These are phyloP conservation scores for Oligia strigilis DNA, from an alignment of 2,888 invertebrate genomes.

Conservation along the genomic window DNA sequence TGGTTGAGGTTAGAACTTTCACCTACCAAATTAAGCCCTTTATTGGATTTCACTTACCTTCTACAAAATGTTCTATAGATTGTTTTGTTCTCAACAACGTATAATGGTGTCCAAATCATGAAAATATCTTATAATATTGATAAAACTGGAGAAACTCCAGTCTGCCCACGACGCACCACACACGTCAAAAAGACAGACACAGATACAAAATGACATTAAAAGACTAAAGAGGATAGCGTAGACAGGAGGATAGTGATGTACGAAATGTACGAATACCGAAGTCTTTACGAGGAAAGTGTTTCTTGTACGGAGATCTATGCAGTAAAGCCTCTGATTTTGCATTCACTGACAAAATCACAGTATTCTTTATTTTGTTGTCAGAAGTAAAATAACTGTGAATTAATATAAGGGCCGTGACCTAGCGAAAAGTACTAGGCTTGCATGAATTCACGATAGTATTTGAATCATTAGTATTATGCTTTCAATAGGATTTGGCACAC, in stretches of 20 bases:
- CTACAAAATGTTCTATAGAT: conserved; percentile 57
- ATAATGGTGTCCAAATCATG: conserved; percentile 74
- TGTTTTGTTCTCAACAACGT: conserved; percentile 56
- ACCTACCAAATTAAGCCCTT: conserved; percentile 39
- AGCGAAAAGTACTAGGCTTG: no score
- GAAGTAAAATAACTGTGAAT: no score
- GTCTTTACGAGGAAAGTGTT: not conserved
- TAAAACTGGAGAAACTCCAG: conserved; percentile 71
- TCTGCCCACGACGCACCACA: conserved; percentile 81
- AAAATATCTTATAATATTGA: conserved; percentile 70
- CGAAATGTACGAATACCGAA: not conserved
- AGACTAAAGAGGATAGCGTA: conserved; percentile 3
- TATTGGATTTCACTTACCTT: conserved; percentile 67
- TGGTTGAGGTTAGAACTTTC: conserved; percentile 78
- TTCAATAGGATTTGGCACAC: no score
- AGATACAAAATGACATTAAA: conserved; percentile 21
- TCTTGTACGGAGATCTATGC: no score
- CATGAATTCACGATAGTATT: no score
- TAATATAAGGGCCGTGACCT: no score
- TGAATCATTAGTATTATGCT: no score
- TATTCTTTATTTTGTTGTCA: no score
- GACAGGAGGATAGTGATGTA: no score
- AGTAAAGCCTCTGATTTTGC: no score
- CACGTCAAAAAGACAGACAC: conserved; percentile 75
- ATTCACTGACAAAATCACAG: no score